phyloP scores from a whole-genome alignment of 2,797 vertebrate species.

The Enteromius trimaculatus region DNA sequence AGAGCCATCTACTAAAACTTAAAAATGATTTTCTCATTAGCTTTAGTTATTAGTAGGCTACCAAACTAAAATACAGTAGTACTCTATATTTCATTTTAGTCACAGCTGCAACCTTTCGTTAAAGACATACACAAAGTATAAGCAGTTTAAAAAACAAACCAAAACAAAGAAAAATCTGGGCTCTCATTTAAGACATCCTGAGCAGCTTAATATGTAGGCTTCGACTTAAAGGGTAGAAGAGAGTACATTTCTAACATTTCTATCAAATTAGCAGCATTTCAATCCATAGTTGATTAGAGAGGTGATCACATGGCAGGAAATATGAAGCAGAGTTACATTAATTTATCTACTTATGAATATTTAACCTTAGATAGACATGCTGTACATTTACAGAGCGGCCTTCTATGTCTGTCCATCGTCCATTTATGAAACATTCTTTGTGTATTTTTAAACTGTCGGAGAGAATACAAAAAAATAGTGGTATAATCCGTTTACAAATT shows the following conservation, averaged over 20 bases:
- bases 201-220: constrained; percentile 56
- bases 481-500: constrained; percentile 9
- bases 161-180: constrained; percentile 34
- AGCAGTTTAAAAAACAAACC: constrained; percentile 21
- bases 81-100: constrained; percentile 43
- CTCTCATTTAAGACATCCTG: constrained; percentile 51
- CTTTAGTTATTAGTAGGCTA: constrained; percentile 39
- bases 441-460: constrained; percentile 16
- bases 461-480: constrained; percentile 23
- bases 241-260: constrained; percentile 54
- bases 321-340: constrained; percentile 43
- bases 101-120: constrained; percentile 45
- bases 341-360: constrained; percentile 31
- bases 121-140: constrained; percentile 47
- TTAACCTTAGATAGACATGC: constrained; percentile 50
- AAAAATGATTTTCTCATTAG: constrained; percentile 14
- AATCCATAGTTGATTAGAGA: constrained; percentile 53
- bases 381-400: constrained; percentile 32
- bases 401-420: not conserved
- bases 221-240: constrained; percentile 61
- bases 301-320: constrained; percentile 43
- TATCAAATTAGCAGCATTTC: constrained; percentile 60
- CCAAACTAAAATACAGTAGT: constrained; percentile 56
- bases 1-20: constrained; percentile 39
- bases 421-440: constrained; percentile 41